Base-by-base conservation (phyloP, 2,797 vertebrate genomes). In the Artibeus lituratus region DNA sequence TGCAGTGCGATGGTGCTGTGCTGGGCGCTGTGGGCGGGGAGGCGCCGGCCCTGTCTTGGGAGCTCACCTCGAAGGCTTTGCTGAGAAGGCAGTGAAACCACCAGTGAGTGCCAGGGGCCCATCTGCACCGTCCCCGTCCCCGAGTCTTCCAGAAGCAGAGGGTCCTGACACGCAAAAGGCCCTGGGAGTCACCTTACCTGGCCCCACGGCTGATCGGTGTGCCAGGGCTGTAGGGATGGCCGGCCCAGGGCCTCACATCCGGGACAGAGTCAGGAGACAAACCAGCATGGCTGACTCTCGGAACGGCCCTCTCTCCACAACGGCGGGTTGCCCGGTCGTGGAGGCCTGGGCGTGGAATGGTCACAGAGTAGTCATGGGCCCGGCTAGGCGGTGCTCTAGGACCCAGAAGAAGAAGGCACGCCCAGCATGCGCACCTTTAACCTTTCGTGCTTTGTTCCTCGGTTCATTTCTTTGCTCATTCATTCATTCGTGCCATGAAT, bases 1-100 rank as follows among this genome's bases (percentile, higher is more conserved):
- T 29, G 5, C 10, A 29, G 77, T 0, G 11, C 18, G 32, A 69
- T 16, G 37, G 21, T 4, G 0, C 8, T 7, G 0, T 18, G 10
- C 35, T 3, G 72, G 47, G 44, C 44, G 44, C 44, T 44, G 49
- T 16, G 49, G 49, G 49, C 44, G 29, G 39, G 29, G 57, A 88
- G 83, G 53, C 7, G 2, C 14, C 0, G 6, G 8, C 14, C 76
- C 42, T 11, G n/a, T 49, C 44, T 74, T 7, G 1, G 67, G 84
- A 55, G 14, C 70, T 62, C 37, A 7, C 51, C n/a, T 65, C 51
- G 18, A 3, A 7, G 39, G 4, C 22, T 12, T 32, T 73, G 4
- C 3, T 1, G 5, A 42, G 77, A 62, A 84, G 69, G 39, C 42
- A 4, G 7, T 26, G 32, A 91, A 87, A 32, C 44, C 42, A 42